Evolutionary conservation across 1,140 invertebrate genomes (phyloP).

Genomic region (Drosophila tropicalis): DNA sequence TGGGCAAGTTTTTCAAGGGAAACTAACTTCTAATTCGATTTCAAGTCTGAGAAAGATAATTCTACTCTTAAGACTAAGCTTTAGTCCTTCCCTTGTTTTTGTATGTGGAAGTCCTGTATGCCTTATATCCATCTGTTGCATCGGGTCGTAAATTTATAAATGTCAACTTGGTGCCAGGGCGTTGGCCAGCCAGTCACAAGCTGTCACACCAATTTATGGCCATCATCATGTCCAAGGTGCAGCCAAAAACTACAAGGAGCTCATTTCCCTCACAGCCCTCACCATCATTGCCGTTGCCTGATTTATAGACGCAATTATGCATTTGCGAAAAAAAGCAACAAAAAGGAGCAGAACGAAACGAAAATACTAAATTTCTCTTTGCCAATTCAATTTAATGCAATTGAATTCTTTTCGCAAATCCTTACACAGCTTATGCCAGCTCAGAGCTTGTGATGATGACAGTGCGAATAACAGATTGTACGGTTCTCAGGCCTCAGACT

Average conservation of each 20-base stretch:
- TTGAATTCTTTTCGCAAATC: constrained; percentile 5
- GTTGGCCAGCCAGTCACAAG: constrained; percentile 15
- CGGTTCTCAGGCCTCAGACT: neutral
- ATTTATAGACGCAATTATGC: constrained; percentile 47
- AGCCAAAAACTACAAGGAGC: constrained; percentile 22
- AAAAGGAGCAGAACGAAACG: neutral
- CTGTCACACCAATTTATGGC: constrained; percentile 57
- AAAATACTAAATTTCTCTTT: neutral
- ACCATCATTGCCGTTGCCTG: neutral
- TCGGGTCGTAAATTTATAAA: constrained; percentile 64
- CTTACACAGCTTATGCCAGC: neutral
- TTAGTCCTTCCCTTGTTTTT: no score
- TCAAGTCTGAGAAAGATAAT: no score
- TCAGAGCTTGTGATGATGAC: neutral
- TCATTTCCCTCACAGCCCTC: neutral
- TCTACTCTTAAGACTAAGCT: no score
- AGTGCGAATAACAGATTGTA: constrained; percentile 3
- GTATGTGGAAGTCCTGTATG: no score
- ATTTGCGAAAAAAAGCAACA: constrained; percentile 20
- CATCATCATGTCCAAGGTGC: constrained; percentile 54
- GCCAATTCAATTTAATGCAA: constrained; percentile 23
- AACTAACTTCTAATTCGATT: no score
- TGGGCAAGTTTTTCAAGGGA: no score
- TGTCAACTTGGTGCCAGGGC: constrained; percentile 41
- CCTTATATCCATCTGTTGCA: constrained; percentile 47